Conservation (phyloP, 2,113 vertebrate species). For the Cololabis saira region DNA sequence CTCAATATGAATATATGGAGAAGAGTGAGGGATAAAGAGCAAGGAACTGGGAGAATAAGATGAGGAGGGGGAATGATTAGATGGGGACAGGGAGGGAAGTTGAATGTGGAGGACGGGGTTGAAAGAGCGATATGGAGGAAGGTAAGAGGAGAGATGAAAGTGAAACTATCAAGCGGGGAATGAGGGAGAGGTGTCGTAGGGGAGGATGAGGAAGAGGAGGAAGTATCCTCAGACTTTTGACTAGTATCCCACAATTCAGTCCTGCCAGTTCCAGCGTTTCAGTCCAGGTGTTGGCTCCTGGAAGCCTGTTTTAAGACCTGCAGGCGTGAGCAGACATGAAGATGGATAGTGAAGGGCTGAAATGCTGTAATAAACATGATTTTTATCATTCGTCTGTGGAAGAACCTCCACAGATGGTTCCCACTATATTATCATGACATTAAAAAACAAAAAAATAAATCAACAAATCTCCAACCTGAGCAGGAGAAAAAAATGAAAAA, state of each 20-base stretch:
- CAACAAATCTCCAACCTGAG: neutral
- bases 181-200: neutral
- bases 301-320: neutral
- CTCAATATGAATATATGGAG: neutral
- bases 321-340: neutral
- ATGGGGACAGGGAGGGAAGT: neutral
- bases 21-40: neutral
- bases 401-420: neutral
- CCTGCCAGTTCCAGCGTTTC: neutral
- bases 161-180: neutral
- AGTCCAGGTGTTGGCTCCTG: conserved; percentile 5
- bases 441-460: neutral
- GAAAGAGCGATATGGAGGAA: neutral
- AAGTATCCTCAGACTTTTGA: neutral
- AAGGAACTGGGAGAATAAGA: neutral
- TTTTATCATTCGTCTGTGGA: neutral
- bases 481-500: too few species aligned
- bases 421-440: neutral
- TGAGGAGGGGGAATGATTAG: neutral
- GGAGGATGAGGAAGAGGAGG: neutral
- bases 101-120: neutral
- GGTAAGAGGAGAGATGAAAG: neutral
- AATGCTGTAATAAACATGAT: conserved; percentile 1
- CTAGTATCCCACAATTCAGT: conserved; percentile 1
- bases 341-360: neutral